Conservation (phyloP, 2,888 invertebrate species). For the Heliconius erato region DNA sequence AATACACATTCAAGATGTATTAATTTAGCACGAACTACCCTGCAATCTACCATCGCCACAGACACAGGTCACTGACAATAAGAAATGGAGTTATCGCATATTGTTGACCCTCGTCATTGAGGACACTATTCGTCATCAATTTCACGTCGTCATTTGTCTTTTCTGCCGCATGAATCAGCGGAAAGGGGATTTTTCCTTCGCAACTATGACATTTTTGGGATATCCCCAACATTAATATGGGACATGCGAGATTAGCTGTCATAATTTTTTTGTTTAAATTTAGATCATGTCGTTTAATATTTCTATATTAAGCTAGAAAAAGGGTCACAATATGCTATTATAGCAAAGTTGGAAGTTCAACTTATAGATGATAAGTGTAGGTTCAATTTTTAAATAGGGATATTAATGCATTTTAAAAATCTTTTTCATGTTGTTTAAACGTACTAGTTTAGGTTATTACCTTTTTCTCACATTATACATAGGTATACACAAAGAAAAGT, state of each 20-base stretch:
- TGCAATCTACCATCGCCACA: slow-evolving; percentile 33
- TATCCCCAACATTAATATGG: slow-evolving; percentile 37
- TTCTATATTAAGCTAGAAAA: neutral
- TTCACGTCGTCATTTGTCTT: slow-evolving; percentile 48
- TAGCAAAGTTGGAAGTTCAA: neutral
- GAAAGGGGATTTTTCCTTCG: slow-evolving; percentile 39
- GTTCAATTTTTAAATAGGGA: neutral
- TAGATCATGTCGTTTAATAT: neutral
- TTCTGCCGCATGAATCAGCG: slow-evolving; percentile 46
- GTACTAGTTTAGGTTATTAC: too few species aligned
- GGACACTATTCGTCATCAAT: slow-evolving; percentile 47
- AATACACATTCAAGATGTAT: neutral
- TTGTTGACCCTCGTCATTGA: slow-evolving; percentile 50
- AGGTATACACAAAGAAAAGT: too few species aligned
- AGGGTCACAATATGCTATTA: neutral
- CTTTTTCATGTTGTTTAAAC: too few species aligned
- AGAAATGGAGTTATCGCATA: slow-evolving; percentile 48
- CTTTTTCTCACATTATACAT: too few species aligned
- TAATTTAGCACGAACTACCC: slow-evolving; percentile 5
- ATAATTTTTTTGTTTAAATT: slow-evolving; percentile 9
- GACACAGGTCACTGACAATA: slow-evolving; percentile 45
- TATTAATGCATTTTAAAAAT: neutral
- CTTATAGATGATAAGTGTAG: neutral
- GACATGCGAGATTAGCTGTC: slow-evolving; percentile 28
- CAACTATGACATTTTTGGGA: slow-evolving; percentile 41